Evolutionary conservation across 2,888 invertebrate genomes (phyloP), one percentile per base, ranked within the genome.

Genomic region (Netelia fuscicornis): DNA sequence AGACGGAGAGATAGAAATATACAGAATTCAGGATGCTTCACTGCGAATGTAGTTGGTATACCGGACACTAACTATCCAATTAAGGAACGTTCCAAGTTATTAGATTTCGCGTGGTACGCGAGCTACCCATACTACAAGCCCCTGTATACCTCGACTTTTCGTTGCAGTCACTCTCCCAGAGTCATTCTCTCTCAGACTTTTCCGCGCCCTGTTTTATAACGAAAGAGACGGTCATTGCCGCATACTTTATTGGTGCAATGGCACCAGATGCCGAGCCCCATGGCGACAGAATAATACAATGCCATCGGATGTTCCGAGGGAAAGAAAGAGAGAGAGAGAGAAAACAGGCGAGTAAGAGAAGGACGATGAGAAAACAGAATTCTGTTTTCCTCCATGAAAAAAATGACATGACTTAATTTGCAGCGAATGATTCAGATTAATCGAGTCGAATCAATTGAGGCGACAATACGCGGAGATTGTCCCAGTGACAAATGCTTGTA

Each of bases 51-150:
- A 52, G 71, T 13, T 44, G 77, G 75, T 79, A 80, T 76, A 88
- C 87, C 84, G 83, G 88, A 89, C 90, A 88, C 89, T 91, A 90
- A 90, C 90, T 90, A 89, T 88, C 90, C 89, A 91, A 91, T 91
- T 91, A 91, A 87, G 88, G 86, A 86, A 84, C 87, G 87, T 87
- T 87, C 84, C 88, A 84, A 88, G 88, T 90, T 90, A 90, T 91
- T 89, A 89, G 86, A 89, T 88, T 88, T 86, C 78, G 25, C 78
- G 64, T 77, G 3, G 48, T 77, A 75, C 56, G 67, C 64, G 58
- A 23, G 25, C 62, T 20, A 56, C 54, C 70, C 52, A 44, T 20
- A 58, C 25, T 8, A 17, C 65, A 20, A 56, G 30, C 11, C 23
- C 68, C 17, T 11, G 17, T 44, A 30, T 56, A 52, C 75, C 65